Evolutionary conservation across 2,797 vertebrate genomes (phyloP).

Genomic region (Cuniculus paca): DNA sequence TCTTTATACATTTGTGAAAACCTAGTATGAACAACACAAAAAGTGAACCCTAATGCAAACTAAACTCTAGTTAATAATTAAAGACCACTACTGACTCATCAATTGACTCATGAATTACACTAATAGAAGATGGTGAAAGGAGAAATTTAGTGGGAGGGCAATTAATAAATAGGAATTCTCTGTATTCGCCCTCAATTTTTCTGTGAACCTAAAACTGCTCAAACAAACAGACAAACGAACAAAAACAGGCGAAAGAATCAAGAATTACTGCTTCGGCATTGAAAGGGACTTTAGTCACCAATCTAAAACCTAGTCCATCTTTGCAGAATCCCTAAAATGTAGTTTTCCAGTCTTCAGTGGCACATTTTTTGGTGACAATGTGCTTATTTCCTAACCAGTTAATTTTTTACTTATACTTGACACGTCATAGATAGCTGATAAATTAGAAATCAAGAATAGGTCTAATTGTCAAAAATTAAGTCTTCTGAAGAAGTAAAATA

Average conservation of each 20-base stretch:
- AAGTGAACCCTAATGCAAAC: not conserved
- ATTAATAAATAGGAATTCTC: not conserved
- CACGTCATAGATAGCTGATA: not conserved
- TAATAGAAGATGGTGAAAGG: not conserved
- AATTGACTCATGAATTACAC: not conserved
- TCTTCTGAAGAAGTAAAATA: not conserved
- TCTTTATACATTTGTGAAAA: not conserved
- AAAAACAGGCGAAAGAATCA: conserved; percentile 16
- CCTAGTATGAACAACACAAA: not conserved
- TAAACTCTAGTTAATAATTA: conserved; percentile 4
- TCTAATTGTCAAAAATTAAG: not conserved
- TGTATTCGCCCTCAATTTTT: not conserved
- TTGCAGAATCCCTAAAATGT: not conserved
- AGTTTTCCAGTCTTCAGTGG: not conserved
- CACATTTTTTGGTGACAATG: not conserved
- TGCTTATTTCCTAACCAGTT: conserved; percentile 36
- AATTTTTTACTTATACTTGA: conserved; percentile 15
- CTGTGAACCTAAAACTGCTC: not conserved
- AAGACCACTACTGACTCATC: not conserved
- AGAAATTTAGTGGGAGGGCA: not conserved
- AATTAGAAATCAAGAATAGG: not conserved
- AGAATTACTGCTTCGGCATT: not conserved
- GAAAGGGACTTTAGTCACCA: not conserved
- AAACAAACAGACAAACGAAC: not conserved
- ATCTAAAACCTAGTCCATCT: not conserved